Base-by-base conservation (phyloP, 2,113 vertebrate species). In the Heterocephalus glaber region DNA sequence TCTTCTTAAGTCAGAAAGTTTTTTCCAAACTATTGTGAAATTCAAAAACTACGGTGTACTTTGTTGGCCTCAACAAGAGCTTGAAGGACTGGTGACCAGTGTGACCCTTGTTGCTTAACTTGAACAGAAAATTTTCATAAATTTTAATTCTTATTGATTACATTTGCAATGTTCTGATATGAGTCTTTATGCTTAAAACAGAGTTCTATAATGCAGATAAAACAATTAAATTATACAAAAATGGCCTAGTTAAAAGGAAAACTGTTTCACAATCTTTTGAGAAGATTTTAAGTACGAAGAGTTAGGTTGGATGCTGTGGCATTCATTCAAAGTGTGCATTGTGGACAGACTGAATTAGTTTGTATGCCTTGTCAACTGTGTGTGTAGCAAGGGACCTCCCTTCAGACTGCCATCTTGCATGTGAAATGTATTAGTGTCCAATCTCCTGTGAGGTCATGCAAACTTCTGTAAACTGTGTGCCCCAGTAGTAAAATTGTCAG, bases 81-180 rank as follows among this genome's bases (percentile, higher is more conserved):
- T 3, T 61, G 49, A 92, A 90, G 24, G 61, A 72, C 11, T 83
- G 44, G 26, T 93, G 19, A 82, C 0, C 26, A 95, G 5, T 52
- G 22, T 9, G 7, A 16, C 41, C 65, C 56, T 76, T 76, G 77
- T 60, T 28, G 2, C 60, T 56, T 74, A 85, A 70, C 6, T 60
- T 65, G 54, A 91, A 44, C 85, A 76, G 80, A 41, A 61, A 76
- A 83, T 47, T 0, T 63, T 89, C 13, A 52, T 91, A n/a, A 56
- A 12, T 58, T 87, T 86, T 83, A 30, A 65, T 79, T 86, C 85
- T 66, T 70, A 79, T 68, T 90, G 60, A 86, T 91, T 88, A 49
- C 47, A 49, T 65, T 90, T 90, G 33, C 1, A 76, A 35, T 95
- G n/a, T 47, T 58, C 24, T n/a, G 74, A 49, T 86, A 1, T 7